Evolutionary conservation across 37 sponge, comb jelly and placozoan species (phyloP), one percentile per base, ranked within the genome.

Genomic region (Corticium candelabrum): DNA sequence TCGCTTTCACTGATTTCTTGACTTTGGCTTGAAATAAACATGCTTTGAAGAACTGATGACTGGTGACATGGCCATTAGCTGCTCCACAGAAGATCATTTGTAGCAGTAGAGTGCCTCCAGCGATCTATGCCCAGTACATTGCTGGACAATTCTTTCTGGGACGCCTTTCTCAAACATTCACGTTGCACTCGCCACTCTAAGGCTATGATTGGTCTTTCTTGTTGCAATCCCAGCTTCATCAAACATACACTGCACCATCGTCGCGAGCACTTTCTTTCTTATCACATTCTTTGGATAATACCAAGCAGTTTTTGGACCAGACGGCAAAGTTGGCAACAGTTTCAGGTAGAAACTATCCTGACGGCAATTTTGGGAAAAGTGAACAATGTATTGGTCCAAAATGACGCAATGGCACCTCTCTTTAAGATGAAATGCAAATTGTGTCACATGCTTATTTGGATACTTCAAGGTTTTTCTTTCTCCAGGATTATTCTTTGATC

Each of bases 131-230:
- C 85, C 85, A 5, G 85, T 85, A 33, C 77, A 3, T 39, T 29
- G n/a, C n/a, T n/a, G n/a, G n/a, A n/a, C n/a, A n/a, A n/a, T n/a
- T n/a, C n/a, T n/a, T n/a, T 81, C 86, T 29, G 82, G 82, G 2
- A 85, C 82, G 21, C 75, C 82, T 29, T 74, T 73, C 5, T 38
- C 3, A 37, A 69, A 85, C 30, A 81, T 30, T 39, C 39, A 67
- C 1, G 86, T 81, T 33, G 82, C 73, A 21, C 86, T 81, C 33
- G 35, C 57, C 0, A 71, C 86, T 2, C 86, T 43, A 1, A 85
- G 41, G 67, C 86, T 85, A 33, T 85, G 78, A 33, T 85, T 85
- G 0, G 78, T 85, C n/a, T 76, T 71, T 21, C 68, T 41, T 1
- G 35, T 15, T 34, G 11, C n/a, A 2, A 84, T n/a, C 5, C 84